Percentiles rank a stretch among this genome's conserved stretches.
Conservation (phyloP, 2,888 invertebrate genomes). For the Tigriopus californicus region DNA sequence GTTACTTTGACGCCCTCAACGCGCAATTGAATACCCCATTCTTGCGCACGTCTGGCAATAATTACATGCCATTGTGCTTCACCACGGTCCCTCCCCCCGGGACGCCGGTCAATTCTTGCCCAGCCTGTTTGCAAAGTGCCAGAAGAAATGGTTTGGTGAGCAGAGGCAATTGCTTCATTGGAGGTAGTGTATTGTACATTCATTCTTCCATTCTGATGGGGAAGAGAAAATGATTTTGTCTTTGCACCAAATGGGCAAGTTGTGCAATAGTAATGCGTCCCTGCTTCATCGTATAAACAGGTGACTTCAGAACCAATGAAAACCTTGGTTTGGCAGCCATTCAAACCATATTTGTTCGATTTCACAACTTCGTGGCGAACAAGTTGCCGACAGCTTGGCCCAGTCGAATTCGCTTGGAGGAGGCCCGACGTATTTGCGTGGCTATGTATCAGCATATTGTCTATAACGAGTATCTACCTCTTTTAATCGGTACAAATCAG, state of each 20-base stretch:
- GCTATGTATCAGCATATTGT: background rate
- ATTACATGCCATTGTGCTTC: too few relatives aligned
- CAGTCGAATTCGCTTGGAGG: background rate
- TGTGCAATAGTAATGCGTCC: too few relatives aligned
- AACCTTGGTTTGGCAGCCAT: background rate
- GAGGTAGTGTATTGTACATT: background rate
- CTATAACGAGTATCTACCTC: background rate
- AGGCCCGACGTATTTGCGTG: background rate
- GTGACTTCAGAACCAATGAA: background rate
- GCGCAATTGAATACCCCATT: background rate
- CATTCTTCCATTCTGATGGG: background rate
- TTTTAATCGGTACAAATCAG: background rate
- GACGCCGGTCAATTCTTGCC: background rate
- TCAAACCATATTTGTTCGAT: background rate
- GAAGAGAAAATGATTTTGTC: background rate
- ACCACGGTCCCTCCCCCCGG: background rate
- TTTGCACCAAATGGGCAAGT: too few relatives aligned
- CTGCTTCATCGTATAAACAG: background rate
- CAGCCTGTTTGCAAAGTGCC: background rate
- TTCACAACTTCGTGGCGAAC: background rate
- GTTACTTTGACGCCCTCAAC: background rate
- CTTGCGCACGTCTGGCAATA: too few relatives aligned
- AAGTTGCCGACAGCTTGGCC: background rate
- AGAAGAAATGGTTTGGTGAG: background rate
- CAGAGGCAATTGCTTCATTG: constrained; percentile 1